Percentiles rank a stretch among this genome's conserved stretches.
phyloP scores from a whole-genome alignment of 2,113 vertebrate species.

The Xyrauchen texanus region DNA sequence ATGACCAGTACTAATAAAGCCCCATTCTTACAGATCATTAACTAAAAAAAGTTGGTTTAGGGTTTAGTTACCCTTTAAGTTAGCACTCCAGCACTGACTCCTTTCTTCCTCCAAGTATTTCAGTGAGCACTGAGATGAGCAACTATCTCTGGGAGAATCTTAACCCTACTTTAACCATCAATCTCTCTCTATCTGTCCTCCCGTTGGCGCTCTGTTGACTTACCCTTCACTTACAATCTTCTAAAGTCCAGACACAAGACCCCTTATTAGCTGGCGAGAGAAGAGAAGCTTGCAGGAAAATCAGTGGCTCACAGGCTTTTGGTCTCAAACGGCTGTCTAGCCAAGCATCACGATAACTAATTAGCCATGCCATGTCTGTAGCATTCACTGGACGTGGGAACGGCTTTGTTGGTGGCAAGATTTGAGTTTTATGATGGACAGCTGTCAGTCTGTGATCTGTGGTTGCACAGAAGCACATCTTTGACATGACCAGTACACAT shows the following conservation, averaged over 20 bases:
- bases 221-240: constrained; percentile 34
- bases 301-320: constrained; percentile 41
- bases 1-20: too few species aligned
- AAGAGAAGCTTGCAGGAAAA: constrained; percentile 49
- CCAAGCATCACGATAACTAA: constrained; percentile 52
- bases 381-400: constrained; percentile 9
- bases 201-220: constrained; percentile 28
- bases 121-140: constrained; percentile 1
- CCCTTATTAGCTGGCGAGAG: constrained; percentile 49
- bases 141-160: constrained; percentile 6
- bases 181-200: constrained; percentile 7
- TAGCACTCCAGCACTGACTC: neutral
- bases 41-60: too few species aligned
- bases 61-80: neutral
- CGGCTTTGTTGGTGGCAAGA: constrained; percentile 36
- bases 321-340: constrained; percentile 26
- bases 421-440: constrained; percentile 44
- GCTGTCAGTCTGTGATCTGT: constrained; percentile 36
- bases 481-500: constrained; percentile 14
- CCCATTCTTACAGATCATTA: too few species aligned
- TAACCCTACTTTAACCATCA: constrained; percentile 19
- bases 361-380: constrained; percentile 26
- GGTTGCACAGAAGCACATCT: constrained; percentile 6
- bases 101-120: neutral
- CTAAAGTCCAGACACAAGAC: constrained; percentile 34